Conservation (phyloP, 2,888 invertebrate species). For the Hipparchia sbordonii region DNA sequence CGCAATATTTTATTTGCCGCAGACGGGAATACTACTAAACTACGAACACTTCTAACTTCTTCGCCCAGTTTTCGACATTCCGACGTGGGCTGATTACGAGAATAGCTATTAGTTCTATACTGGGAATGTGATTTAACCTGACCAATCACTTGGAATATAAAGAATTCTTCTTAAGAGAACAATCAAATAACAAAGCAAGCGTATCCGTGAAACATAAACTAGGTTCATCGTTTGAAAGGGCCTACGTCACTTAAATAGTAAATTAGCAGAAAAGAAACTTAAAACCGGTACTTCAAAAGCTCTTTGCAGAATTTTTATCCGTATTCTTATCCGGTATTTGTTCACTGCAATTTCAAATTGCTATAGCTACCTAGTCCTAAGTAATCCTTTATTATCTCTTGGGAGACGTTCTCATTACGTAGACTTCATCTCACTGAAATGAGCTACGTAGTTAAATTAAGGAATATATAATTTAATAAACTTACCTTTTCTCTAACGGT, state of each 20-base stretch:
- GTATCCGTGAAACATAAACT: background rate
- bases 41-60: constrained; percentile 22
- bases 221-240: background rate
- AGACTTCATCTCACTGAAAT: constrained; percentile 1
- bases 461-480: constrained; percentile 2
- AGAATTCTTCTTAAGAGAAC: background rate
- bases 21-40: background rate
- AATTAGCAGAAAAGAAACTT: constrained; percentile 26
- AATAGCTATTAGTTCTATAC: constrained; percentile 16
- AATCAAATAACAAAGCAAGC: background rate
- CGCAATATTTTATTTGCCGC: background rate
- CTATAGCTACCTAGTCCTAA: constrained; percentile 6
- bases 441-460: background rate
- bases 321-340: constrained; percentile 34
- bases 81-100: constrained; percentile 29
- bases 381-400: constrained; percentile 13
- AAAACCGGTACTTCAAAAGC: constrained; percentile 38
- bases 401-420: constrained; percentile 11
- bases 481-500: background rate
- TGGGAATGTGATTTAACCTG: constrained; percentile 18
- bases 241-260: constrained; percentile 10
- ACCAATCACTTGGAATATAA: constrained; percentile 16
- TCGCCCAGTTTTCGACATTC: constrained; percentile 30
- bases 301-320: constrained; percentile 32
- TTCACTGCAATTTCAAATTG: constrained; percentile 16